Conservation (phyloP, 2,888 invertebrate genomes). For the Galeruca laticollis region DNA sequence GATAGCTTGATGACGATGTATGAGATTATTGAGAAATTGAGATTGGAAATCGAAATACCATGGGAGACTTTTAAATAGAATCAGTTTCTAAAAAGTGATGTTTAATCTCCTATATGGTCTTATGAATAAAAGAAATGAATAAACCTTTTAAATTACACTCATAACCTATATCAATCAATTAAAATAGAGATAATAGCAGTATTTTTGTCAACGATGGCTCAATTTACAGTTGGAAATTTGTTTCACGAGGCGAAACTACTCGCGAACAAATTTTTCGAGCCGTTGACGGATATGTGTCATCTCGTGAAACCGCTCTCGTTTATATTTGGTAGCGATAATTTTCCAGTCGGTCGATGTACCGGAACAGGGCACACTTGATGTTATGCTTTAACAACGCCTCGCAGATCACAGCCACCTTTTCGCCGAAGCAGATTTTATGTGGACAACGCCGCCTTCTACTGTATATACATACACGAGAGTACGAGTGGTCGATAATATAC, state of each 20-base stretch:
- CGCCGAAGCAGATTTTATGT: slow-evolving; percentile 46
- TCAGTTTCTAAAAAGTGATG: no score
- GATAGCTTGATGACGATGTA: no score
- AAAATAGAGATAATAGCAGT: not conserved
- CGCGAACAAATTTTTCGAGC: slow-evolving; percentile 33
- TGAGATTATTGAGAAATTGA: no score
- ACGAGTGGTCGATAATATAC: slow-evolving; percentile 59
- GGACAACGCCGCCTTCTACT: slow-evolving; percentile 42
- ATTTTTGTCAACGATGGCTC: slow-evolving; percentile 26
- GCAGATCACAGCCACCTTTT: slow-evolving; percentile 62
- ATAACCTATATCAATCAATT: not conserved
- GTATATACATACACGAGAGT: slow-evolving; percentile 31
- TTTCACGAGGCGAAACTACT: slow-evolving; percentile 25
- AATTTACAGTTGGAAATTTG: slow-evolving; percentile 32
- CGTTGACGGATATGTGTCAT: slow-evolving; percentile 42
- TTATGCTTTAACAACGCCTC: slow-evolving; percentile 60
- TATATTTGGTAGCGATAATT: slow-evolving; percentile 60
- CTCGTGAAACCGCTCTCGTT: slow-evolving; percentile 45
- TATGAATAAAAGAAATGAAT: no score
- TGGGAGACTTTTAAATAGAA: no score
- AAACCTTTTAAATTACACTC: no score
- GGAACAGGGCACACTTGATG: slow-evolving; percentile 55
- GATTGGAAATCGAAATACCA: no score
- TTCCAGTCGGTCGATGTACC: slow-evolving; percentile 61
- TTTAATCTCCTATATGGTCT: no score